phyloP scores from a whole-genome alignment of 37 sponge, comb jelly and placozoan genomes.

The Amphimedon queenslandica region DNA sequence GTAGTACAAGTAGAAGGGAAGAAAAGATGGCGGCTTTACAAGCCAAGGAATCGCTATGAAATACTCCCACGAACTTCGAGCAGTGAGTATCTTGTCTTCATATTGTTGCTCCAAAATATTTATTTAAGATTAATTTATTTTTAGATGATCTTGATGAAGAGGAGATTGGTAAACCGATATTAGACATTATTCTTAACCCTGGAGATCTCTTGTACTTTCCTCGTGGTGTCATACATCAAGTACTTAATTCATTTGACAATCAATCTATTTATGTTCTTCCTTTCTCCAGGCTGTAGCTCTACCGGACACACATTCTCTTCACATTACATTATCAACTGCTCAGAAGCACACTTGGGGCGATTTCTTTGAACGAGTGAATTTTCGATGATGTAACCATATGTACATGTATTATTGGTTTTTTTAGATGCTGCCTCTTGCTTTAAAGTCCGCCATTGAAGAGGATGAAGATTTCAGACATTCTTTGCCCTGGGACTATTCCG shows the following conservation, averaged over 20 bases:
- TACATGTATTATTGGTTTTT: background rate
- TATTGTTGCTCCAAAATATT: slow-evolving; percentile 33
- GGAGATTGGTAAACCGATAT: slow-evolving; percentile 72
- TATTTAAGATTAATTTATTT: background rate
- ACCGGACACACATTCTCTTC: slow-evolving; percentile 85
- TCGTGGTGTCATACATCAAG: slow-evolving; percentile 93
- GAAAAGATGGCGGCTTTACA: slow-evolving; percentile 90
- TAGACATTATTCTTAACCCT: slow-evolving; percentile 79
- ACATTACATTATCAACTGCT: slow-evolving; percentile 87
- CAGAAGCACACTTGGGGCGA: slow-evolving; percentile 95
- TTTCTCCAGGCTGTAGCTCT: slow-evolving; percentile 63
- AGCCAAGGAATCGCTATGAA: slow-evolving; percentile 57
- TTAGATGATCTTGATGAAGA: slow-evolving; percentile 72
- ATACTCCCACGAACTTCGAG: background rate
- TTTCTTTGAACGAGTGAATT: slow-evolving; percentile 70
- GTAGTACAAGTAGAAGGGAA: slow-evolving; percentile 95
- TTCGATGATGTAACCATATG: background rate
- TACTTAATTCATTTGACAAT: slow-evolving; percentile 1
- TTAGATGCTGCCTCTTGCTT: slow-evolving; percentile 69
- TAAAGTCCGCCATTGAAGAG: slow-evolving; percentile 54
- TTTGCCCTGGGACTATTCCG: slow-evolving; percentile 64
- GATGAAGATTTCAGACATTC: slow-evolving; percentile 74
- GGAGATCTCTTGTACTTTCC: slow-evolving; percentile 98
- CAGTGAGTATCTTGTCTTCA: slow-evolving; percentile 13
- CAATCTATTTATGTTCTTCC: background rate